Percentiles rank a stretch among this genome's conserved stretches.
Evolutionary conservation across 2,797 vertebrate species (phyloP).

Genomic region (Enteromius mattozi): DNA sequence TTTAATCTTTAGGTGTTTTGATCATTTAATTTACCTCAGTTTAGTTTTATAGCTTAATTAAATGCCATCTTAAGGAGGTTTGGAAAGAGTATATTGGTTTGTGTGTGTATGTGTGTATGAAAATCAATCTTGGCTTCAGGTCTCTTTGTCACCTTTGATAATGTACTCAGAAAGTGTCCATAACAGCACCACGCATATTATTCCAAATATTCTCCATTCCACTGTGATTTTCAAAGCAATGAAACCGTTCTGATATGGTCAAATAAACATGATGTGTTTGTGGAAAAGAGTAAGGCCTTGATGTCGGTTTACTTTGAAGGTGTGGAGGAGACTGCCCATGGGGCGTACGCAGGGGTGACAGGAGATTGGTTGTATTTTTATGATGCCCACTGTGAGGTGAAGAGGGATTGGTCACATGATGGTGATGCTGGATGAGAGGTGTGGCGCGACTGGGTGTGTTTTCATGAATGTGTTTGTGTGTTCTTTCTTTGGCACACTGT

Average conservation of each 20-base stretch:
- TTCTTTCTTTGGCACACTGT: constrained; percentile 39
- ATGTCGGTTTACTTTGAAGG: constrained; percentile 49
- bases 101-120: background rate
- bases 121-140: background rate
- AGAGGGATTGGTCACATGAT: constrained; percentile 22
- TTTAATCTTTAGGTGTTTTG: background rate
- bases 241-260: background rate
- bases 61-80: constrained; percentile 7
- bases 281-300: constrained; percentile 28
- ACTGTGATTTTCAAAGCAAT: background rate
- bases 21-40: background rate
- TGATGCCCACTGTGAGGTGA: constrained; percentile 16
- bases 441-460: constrained; percentile 34
- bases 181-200: background rate
- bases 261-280: constrained; percentile 24
- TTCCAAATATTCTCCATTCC: background rate
- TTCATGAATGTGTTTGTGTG: constrained; percentile 53
- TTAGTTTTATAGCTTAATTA: background rate
- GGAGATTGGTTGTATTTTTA: constrained; percentile 37
- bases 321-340: constrained; percentile 43
- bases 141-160: background rate
- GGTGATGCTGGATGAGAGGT: constrained; percentile 38
- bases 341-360: background rate
- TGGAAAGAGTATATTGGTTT: background rate
- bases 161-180: background rate